These are phyloP conservation scores for Doryteuthis pealeii DNA, from an alignment of 1,140 invertebrate genomes.

Conservation along the genomic window DNA sequence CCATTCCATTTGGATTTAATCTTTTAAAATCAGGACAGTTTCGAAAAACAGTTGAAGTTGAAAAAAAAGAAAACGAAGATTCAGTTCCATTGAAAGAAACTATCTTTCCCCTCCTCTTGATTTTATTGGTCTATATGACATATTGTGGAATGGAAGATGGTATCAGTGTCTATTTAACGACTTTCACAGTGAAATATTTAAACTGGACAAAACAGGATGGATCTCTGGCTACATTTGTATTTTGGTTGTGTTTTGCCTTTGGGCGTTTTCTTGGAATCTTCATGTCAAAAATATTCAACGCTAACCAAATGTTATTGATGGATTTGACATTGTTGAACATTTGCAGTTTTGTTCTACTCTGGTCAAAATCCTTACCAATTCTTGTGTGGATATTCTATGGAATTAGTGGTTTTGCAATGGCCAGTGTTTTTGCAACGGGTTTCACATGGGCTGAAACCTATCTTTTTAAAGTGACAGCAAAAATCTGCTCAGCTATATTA, in stretches of 20 bases:
- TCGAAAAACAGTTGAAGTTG: too few species aligned
- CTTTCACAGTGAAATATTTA: constrained; percentile 18
- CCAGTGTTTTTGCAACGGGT: constrained; percentile 30
- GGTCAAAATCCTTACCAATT: background rate
- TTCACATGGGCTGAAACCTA: constrained; percentile 35
- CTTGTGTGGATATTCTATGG: constrained; percentile 23
- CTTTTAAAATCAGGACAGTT: too few species aligned
- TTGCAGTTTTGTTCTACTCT: constrained; percentile 2
- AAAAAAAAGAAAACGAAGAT: too few species aligned
- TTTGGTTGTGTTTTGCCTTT: constrained; percentile 17
- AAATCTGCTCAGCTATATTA: constrained; percentile 32
- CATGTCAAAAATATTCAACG: constrained; percentile 2
- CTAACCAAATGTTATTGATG: constrained; percentile 12
- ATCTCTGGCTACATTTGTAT: constrained; percentile 12
- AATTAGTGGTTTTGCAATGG: constrained; percentile 25
- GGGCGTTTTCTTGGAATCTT: constrained; percentile 22
- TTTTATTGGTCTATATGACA: constrained; percentile 19
- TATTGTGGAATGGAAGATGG: constrained; percentile 30
- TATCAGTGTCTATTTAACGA: constrained; percentile 18
- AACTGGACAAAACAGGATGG: constrained; percentile 19
- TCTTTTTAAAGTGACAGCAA: constrained; percentile 31
- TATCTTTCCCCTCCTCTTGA: constrained; percentile 16
- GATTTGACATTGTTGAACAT: constrained; percentile 2
- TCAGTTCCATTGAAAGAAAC: too few species aligned
- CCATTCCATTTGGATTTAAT: too few species aligned